Evolutionary conservation across 2,113 vertebrate genomes (phyloP), one percentile per base, ranked within the genome.

Genomic region (Fulica atra): DNA sequence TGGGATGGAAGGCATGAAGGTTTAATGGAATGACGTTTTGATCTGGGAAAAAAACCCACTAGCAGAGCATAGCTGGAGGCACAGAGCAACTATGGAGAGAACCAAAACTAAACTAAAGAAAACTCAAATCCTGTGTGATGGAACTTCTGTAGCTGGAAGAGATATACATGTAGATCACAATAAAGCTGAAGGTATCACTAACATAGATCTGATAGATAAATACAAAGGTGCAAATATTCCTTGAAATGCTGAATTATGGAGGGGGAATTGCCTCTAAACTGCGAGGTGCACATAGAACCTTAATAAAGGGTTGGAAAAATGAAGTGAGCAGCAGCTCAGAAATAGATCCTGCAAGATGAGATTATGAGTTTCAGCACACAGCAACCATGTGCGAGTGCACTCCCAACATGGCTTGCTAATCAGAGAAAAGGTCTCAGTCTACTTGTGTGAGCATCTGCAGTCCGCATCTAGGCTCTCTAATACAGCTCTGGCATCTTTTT

Each of bases 1-100:
- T 92, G 69, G 93, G 61, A 74, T 92, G 61, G 91, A 95, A 84
- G 86, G 70, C 81, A 96, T 93, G 83, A 95, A 97, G 94, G 86
- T 95, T 97, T 95, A 93, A 96, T 95, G 81, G 81, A 95, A 91
- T 40, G 91, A 81, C 4, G 3, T 95, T 96, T 96, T 96, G 95
- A 93, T 96, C 77, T 93, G 83, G 77, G 56, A 64, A 79, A 86
- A 86, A 93, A 91, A 74, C 16, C 16, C 44, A 51, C 76, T 70
- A 83, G 60, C 80, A 78, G 83, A 92, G 85, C 38, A 36, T 93
- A 82, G 83, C 93, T 92, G 48, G 83, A 95, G 86, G 95, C 91
- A 65, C 60, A 86, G 53, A 59, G 74, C 59, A 90, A 35, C 82
- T 68, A 63, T 65, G 79, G 74, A 79, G 35, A 81, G 50, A 92